phyloP scores from a whole-genome alignment of 2,888 invertebrate species.

The Scotopteryx bipunctaria region DNA sequence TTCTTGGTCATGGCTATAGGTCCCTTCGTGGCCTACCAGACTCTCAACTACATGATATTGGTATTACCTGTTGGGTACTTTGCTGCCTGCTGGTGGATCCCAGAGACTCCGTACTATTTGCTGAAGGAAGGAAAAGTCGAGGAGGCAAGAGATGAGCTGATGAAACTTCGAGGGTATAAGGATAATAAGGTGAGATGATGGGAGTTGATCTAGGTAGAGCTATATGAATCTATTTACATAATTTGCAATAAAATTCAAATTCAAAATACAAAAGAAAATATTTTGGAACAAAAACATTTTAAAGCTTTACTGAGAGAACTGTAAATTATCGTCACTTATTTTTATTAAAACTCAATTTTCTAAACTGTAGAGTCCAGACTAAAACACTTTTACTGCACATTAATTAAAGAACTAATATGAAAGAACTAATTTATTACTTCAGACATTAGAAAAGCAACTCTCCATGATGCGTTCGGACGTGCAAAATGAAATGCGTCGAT shows the following conservation, averaged over 20 bases:
- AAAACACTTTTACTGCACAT: no score
- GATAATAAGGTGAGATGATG: constrained; percentile 49
- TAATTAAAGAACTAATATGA: no score
- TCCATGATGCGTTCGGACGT: constrained; percentile 63
- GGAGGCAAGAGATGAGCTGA: constrained; percentile 67
- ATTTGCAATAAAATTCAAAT: no score
- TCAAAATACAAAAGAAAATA: no score
- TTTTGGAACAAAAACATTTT: no score
- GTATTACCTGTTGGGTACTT: constrained; percentile 73
- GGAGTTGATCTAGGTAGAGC: no score
- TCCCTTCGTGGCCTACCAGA: constrained; percentile 59
- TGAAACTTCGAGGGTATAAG: constrained; percentile 60
- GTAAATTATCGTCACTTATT: no score
- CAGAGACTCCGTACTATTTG: constrained; percentile 84
- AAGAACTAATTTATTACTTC: no score
- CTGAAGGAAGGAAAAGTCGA: constrained; percentile 76
- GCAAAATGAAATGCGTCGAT: constrained; percentile 70
- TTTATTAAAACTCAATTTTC: no score
- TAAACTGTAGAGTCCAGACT: no score
- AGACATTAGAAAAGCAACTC: constrained; percentile 60
- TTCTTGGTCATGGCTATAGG: constrained; percentile 68
- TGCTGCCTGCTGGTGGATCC: constrained; percentile 77
- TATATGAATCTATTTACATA: no score
- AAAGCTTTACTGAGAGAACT: constrained; percentile 17
- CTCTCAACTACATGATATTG: constrained; percentile 68